Evolutionary conservation across 2,797 vertebrate genomes (phyloP).

Genomic region (Gymnopithys bicolor): DNA sequence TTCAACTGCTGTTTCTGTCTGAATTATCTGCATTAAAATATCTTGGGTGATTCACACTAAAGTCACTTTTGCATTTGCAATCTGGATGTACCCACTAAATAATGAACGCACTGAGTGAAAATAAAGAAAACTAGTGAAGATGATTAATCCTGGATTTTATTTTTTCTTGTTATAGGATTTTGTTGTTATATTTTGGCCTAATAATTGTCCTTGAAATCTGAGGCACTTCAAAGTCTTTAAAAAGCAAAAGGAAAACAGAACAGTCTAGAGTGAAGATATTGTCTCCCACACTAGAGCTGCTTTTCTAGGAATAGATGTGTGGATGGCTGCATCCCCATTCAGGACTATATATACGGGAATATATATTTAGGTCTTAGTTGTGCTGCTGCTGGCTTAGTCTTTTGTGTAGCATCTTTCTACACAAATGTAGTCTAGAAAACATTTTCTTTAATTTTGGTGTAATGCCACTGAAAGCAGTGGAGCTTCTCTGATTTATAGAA

Average conservation of each 20-base stretch:
- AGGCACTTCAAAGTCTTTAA: not conserved
- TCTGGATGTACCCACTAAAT: not conserved
- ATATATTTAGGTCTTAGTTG: not conserved
- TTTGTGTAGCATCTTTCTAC: too few relatives aligned
- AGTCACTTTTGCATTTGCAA: not conserved
- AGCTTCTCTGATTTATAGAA: slow-evolving; percentile 34
- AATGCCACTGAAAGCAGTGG: not conserved
- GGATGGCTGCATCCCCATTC: not conserved
- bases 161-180: not conserved
- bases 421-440: not conserved
- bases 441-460: not conserved
- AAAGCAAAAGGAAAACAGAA: not conserved
- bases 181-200: not conserved
- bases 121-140: not conserved
- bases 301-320: not conserved
- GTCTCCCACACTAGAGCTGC: not conserved
- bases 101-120: not conserved
- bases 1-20: not conserved
- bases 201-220: not conserved
- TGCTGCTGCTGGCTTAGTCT: not conserved
- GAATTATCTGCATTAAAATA: not conserved
- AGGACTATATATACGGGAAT: not conserved
- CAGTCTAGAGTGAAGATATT: not conserved
- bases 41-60: not conserved
- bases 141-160: not conserved